A percentile compares a stretch with the other conserved stretches of the same genome.
phyloP scores from a whole-genome alignment of 2,113 vertebrate genomes.

The Pyrgilauda ruficollis region DNA sequence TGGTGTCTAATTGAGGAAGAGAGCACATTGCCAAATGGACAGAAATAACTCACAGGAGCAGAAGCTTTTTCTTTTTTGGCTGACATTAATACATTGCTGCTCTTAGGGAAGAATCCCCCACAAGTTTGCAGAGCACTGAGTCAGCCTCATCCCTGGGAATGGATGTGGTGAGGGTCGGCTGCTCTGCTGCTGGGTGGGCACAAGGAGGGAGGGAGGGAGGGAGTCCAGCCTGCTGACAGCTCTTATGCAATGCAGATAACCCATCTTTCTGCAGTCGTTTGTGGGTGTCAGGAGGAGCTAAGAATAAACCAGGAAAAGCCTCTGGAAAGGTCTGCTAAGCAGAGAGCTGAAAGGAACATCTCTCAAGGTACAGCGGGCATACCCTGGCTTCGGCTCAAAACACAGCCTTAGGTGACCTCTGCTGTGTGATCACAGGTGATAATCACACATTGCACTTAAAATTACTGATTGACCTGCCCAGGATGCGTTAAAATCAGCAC shows the following conservation, averaged over 20 bases:
- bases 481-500: neutral
- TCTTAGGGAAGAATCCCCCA: neutral
- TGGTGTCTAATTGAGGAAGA: neutral
- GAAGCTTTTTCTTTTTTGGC: neutral
- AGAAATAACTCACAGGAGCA: neutral
- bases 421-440: neutral
- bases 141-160: fast-evolving
- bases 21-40: neutral
- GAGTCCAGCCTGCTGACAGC: neutral
- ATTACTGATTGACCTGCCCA: neutral
- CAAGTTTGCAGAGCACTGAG: neutral
- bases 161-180: neutral
- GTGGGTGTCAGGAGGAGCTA: neutral
- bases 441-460: neutral
- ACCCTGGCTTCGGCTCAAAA: neutral
- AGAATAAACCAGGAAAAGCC: slow-evolving; percentile 34
- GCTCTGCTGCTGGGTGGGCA: neutral
- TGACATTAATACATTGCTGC: neutral
- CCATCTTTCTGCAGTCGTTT: neutral
- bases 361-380: neutral
- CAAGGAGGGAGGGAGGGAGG: neutral
- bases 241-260: neutral
- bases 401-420: neutral
- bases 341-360: neutral
- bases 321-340: neutral